Conservation (phyloP, 35 echinoderm and acorn worm species). For the Ophioderma brevispina region DNA sequence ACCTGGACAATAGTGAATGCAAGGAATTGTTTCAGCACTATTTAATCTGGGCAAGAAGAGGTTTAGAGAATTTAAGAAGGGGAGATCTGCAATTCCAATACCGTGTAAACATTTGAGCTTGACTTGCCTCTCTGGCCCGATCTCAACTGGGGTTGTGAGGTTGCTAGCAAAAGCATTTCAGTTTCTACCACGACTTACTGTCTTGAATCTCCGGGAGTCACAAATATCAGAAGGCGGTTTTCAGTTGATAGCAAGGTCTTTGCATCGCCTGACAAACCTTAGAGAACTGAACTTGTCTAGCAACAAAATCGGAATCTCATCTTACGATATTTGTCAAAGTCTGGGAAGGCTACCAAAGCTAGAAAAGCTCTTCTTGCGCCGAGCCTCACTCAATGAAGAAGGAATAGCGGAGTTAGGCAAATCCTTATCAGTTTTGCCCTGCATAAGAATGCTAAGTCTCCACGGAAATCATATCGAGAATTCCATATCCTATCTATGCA, state of each 20-base stretch:
- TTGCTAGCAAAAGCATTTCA: background rate
- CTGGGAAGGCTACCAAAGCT: background rate
- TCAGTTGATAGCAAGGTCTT: background rate
- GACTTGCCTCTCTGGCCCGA: background rate
- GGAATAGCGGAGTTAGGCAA: background rate
- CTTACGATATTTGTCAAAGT: background rate
- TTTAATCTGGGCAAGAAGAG: background rate
- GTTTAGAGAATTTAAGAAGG: background rate
- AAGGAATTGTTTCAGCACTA: background rate
- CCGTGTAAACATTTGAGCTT: background rate
- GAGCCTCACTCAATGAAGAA: background rate
- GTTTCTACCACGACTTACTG: background rate
- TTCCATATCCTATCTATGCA: background rate
- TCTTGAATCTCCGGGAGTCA: background rate
- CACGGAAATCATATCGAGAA: background rate
- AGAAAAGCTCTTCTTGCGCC: background rate
- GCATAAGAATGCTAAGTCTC: background rate
- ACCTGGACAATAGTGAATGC: background rate
- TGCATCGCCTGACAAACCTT: background rate
- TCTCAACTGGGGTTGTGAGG: background rate
- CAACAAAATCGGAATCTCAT: background rate
- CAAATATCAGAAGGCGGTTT: background rate
- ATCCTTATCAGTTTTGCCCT: background rate
- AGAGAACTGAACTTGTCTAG: background rate
- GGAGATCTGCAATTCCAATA: background rate